Base-by-base conservation (phyloP, 2,797 vertebrate species). In the Microctenopoma steveboyesi region DNA sequence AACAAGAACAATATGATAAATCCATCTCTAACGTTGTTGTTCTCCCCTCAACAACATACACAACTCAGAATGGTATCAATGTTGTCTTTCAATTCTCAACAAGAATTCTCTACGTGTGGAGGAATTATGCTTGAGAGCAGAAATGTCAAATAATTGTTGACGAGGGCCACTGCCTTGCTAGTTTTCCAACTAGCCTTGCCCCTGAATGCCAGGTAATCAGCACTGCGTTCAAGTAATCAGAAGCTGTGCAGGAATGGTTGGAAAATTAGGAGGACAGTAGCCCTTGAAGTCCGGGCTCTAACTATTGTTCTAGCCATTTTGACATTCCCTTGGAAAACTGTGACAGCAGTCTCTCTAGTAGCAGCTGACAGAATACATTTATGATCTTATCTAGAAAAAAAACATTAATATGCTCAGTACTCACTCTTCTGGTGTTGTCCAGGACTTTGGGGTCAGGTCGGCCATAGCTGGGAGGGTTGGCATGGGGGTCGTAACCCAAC, bases 351-450 rank as follows among this genome's bases (percentile, higher is more conserved):
- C 16, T 0, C 2, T 57, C 46, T 13, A 50, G 35, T 18, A 18
- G 18, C 18, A 7, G 43, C 4, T 22, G 13, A 58, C 40, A 42
- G 9, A 40, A 51, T 13, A 11, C 22, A 30, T n/a, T 18, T 1
- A 7, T 15, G 11, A 37, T n/a, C 7, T 0, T 0, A 22, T 33
- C 16, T 15, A 2, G 13, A 22, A 47, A 22, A 25, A 4, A 1
- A 0, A 2, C 14, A 4, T 3, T 4, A 0, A 15, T 35, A 22
- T 10, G n/a, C 6, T 25, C 7, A 3, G 33, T 25, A 92, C 96
- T 97, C 89, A 99, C 98, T 95, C 97, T 93, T 88, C 96, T 95
- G 0, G 98, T 99, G 86, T 99, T 99, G 79, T 99, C 97, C 81
- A 99, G 85, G 53, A 99, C 98, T 68, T 94, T 95, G 68, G 96